A percentile compares a stretch with the other conserved stretches of the same genome.
phyloP scores from a whole-genome alignment of 2,888 invertebrate species.

The Slavum lentiscoides region DNA sequence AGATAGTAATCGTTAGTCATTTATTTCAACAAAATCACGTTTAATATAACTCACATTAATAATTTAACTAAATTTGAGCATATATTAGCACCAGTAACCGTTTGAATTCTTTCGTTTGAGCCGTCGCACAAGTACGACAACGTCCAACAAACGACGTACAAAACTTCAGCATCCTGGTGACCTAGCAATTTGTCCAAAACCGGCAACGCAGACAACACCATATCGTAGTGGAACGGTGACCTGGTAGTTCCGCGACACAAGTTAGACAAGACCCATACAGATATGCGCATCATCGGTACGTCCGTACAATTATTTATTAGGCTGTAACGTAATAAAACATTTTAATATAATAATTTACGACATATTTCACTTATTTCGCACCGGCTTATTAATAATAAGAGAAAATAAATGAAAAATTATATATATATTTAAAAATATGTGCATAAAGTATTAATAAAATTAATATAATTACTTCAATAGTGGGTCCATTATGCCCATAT shows the following conservation, averaged over 20 bases:
- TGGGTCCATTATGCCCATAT: conserved; percentile 81
- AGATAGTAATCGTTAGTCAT: conserved; percentile 3
- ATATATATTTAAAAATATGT: too few relatives aligned
- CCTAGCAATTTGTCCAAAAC: conserved; percentile 84
- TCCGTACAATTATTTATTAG: conserved; percentile 76
- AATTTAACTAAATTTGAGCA: conserved; percentile 76
- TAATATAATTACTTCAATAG: conserved; percentile 74
- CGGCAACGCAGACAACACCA: conserved; percentile 80
- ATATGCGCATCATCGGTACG: conserved; percentile 89
- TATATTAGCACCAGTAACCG: conserved; percentile 93
- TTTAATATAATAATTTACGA: too few relatives aligned
- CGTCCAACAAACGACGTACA: conserved; percentile 96
- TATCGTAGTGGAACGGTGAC: conserved; percentile 88
- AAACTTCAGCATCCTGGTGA: conserved; percentile 84
- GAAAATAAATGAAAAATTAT: too few relatives aligned
- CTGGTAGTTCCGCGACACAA: conserved; percentile 90
- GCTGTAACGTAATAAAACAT: conserved; percentile 62
- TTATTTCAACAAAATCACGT: conserved; percentile 11
- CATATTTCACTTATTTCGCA: too few relatives aligned
- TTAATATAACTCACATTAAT: conserved; percentile 63
- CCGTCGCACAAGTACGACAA: conserved; percentile 94
- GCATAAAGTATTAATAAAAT: neutral
- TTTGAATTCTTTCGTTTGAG: conserved; percentile 93
- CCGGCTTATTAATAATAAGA: too few relatives aligned
- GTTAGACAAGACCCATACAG: conserved; percentile 98